Percentiles rank a stretch among this genome's conserved stretches.
Conservation (phyloP, 2,888 invertebrate species). For the Ernsta delagoae region DNA sequence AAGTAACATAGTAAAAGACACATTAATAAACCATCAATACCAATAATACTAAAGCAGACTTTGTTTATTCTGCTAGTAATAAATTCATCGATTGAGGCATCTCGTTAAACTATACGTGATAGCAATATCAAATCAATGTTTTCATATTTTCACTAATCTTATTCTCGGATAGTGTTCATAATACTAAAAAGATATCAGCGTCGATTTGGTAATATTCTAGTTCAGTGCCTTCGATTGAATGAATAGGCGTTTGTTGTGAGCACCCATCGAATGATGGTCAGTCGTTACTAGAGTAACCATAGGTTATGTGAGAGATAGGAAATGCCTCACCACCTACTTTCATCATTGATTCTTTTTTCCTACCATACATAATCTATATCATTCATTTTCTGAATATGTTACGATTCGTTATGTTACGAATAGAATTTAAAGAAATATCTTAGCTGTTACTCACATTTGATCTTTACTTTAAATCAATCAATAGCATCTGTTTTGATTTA, state of each 20-base stretch:
- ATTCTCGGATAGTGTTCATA: conserved; percentile 13
- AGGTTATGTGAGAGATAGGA: background rate
- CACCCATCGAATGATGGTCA: conserved; percentile 34
- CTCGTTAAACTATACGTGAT: background rate
- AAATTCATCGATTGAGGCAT: background rate
- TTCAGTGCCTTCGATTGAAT: conserved; percentile 13
- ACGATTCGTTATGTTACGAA: too few relatives aligned
- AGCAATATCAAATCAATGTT: conserved; percentile 19
- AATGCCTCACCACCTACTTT: background rate
- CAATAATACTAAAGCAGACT: too few relatives aligned
- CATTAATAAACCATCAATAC: too few relatives aligned
- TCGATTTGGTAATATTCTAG: conserved; percentile 22
- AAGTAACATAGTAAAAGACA: too few relatives aligned
- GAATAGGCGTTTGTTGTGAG: conserved; percentile 30
- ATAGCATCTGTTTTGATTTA: background rate
- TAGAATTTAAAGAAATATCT: too few relatives aligned
- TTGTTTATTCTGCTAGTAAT: background rate
- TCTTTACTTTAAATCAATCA: too few relatives aligned
- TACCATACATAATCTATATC: too few relatives aligned
- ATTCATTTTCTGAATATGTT: too few relatives aligned
- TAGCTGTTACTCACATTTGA: too few relatives aligned
- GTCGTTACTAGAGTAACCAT: conserved; percentile 18
- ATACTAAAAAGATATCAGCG: conserved; percentile 5
- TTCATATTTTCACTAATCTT: conserved; percentile 24
- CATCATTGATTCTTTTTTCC: too few relatives aligned